Evolutionary conservation across 2,113 vertebrate genomes (phyloP).

Genomic region (Nycticryphes semicollaris): DNA sequence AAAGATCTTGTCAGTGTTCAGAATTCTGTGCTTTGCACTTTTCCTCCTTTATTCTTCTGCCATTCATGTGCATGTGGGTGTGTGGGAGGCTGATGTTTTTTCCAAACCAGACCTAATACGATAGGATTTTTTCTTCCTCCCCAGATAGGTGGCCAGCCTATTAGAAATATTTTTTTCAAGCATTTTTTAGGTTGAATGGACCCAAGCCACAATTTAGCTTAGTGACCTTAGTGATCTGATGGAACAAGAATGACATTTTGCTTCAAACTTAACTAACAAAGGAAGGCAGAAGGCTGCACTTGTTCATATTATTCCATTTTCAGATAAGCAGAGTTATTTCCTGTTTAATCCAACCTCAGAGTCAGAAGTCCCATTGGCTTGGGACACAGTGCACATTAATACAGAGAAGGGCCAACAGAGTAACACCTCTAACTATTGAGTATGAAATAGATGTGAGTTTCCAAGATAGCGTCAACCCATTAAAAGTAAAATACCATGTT

Average conservation of each 20-base stretch:
- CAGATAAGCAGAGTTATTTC: not conserved
- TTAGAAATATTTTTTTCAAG: not conserved
- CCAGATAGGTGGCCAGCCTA: conserved; percentile 36
- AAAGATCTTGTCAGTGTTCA: conserved; percentile 16
- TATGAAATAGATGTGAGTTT: not conserved
- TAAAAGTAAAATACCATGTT: not conserved
- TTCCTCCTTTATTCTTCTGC: conserved; percentile 39
- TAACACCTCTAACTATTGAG: not conserved
- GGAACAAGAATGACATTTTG: not conserved
- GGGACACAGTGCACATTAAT: not conserved
- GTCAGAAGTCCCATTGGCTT: not conserved
- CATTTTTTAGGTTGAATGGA: conserved; percentile 24
- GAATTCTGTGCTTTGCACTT: not conserved
- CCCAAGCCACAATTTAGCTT: conserved; percentile 26
- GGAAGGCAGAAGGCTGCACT: not conserved
- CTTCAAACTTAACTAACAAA: not conserved
- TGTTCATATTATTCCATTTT: not conserved
- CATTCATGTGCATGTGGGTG: conserved; percentile 10
- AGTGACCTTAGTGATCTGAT: conserved; percentile 17
- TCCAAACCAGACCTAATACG: conserved; percentile 47
- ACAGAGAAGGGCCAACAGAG: not conserved
- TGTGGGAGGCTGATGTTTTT: conserved; percentile 35
- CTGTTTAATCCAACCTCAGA: not conserved
- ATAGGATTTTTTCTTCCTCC: conserved; percentile 37
- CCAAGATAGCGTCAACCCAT: not conserved